These are phyloP conservation scores for Cosmia trapezina DNA, from an alignment of 2,888 invertebrate species.

Conservation along the genomic window DNA sequence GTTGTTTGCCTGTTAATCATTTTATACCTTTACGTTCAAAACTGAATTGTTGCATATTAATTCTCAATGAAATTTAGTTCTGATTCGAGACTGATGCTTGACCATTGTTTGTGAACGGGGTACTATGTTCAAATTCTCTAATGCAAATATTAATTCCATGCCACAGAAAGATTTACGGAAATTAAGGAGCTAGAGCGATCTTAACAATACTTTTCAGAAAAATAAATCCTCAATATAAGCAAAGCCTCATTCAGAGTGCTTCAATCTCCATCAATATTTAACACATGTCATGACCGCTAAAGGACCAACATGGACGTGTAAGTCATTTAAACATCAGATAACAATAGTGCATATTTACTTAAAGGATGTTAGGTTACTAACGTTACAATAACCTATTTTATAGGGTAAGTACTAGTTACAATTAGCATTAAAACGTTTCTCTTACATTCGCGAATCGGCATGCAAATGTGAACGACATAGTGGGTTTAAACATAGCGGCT, in stretches of 20 bases:
- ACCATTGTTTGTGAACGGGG: neutral
- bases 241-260: conserved; percentile 7
- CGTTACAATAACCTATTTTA: conserved; percentile 54
- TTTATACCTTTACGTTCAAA: too few species aligned
- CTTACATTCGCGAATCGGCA: conserved; percentile 46
- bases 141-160: too few species aligned
- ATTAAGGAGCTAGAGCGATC: neutral
- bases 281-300: conserved; percentile 36
- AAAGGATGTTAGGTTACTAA: conserved; percentile 44
- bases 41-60: too few species aligned
- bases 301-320: conserved; percentile 45
- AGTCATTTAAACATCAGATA: conserved; percentile 50
- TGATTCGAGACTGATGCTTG: neutral
- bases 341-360: conserved; percentile 57
- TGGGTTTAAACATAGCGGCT: conserved; percentile 33
- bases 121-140: neutral
- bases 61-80: neutral
- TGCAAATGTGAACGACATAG: conserved; percentile 48
- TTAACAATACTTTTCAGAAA: neutral
- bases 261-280: conserved; percentile 39
- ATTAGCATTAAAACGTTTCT: conserved; percentile 49
- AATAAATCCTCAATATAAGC: neutral
- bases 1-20: too few species aligned
- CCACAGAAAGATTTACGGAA: neutral
- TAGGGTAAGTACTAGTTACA: conserved; percentile 28